These are phyloP conservation scores for Corella eumyota DNA, from an alignment of 23 tunicate genomes.

Conservation along the genomic window DNA sequence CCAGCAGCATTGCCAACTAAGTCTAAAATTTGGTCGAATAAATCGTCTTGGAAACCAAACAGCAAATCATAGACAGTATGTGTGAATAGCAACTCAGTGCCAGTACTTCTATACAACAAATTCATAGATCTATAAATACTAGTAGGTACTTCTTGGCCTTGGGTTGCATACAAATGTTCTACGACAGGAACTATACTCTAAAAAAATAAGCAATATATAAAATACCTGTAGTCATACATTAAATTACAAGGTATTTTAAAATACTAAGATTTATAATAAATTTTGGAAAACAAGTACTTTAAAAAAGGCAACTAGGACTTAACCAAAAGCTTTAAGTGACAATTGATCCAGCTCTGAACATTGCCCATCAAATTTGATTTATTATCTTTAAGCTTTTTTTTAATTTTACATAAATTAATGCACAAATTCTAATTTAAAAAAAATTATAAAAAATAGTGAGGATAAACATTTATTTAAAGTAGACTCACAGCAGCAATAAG, in stretches of 20 bases:
- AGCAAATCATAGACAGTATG: conserved; percentile 40
- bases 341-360: no score
- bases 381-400: no score
- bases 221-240: no score
- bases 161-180: conserved; percentile 21
- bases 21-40: conserved; percentile 18
- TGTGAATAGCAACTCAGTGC: conserved; percentile 32
- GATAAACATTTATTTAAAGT: no score
- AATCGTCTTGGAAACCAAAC: conserved; percentile 52
- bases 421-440: neutral
- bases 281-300: no score
- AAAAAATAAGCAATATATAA: conserved; percentile 5
- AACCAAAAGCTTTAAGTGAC: no score
- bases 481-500: conserved; percentile 67
- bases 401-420: no score
- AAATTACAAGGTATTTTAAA: no score
- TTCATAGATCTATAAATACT: conserved; percentile 15
- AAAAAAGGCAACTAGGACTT: no score
- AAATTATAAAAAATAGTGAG: no score
- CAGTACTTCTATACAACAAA: conserved; percentile 9
- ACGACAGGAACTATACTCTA: conserved; percentile 48
- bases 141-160: neutral
- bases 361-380: no score
- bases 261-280: no score
- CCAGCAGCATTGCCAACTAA: conserved; percentile 4